Evolutionary conservation across 2,797 vertebrate species (phyloP).

Genomic region (Florisuga fusca): DNA sequence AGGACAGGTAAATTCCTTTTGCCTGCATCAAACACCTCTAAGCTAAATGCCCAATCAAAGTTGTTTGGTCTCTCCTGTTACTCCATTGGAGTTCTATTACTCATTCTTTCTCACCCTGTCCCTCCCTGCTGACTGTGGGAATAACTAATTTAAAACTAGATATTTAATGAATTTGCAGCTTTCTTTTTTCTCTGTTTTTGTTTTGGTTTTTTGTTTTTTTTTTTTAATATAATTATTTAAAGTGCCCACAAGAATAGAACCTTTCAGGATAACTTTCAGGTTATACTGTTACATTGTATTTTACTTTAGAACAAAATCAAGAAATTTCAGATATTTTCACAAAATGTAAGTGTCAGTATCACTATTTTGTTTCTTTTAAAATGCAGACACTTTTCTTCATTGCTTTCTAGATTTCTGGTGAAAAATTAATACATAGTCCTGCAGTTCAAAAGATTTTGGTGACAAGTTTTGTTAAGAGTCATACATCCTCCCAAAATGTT

Average conservation of each 20-base stretch:
- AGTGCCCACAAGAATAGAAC: neutral
- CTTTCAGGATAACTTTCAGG: neutral
- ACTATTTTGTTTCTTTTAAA: neutral
- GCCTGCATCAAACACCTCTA: accelerated
- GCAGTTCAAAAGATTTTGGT: neutral
- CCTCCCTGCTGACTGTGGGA: neutral
- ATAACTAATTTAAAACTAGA: neutral
- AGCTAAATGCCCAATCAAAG: neutral
- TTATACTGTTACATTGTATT: neutral
- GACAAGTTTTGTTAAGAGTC: neutral
- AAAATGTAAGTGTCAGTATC: neutral
- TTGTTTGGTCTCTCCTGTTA: neutral
- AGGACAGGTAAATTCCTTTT: neutral
- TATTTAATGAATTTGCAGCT: neutral
- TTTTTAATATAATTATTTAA: neutral
- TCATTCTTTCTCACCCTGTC: neutral
- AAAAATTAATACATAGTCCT: neutral
- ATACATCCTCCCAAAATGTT: neutral
- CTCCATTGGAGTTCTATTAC: neutral
- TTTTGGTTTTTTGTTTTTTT: too few species aligned
- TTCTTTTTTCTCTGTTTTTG: neutral
- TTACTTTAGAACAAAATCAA: neutral
- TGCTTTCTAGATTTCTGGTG: neutral
- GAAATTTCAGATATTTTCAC: neutral
- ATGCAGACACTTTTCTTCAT: neutral